phyloP scores from a whole-genome alignment of 2,888 invertebrate genomes.

The Chromoteleia sp. region DNA sequence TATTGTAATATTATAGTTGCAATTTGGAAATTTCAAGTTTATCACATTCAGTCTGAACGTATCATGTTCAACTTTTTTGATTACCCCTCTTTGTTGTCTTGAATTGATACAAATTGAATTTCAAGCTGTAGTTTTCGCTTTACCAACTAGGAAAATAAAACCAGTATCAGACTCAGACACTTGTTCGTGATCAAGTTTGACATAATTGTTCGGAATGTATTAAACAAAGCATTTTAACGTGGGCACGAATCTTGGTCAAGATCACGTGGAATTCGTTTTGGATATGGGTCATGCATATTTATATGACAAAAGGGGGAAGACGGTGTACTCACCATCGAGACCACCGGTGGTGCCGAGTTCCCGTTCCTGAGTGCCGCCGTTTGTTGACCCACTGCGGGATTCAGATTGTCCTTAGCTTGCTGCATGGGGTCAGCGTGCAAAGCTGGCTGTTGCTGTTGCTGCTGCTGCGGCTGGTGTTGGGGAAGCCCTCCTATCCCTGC shows the following conservation, averaged over 20 bases:
- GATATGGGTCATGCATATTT: constrained; percentile 39
- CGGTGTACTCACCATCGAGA: constrained; percentile 81
- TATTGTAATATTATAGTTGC: too few relatives aligned
- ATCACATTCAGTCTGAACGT: too few relatives aligned
- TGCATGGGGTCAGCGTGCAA: constrained; percentile 83
- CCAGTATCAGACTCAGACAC: too few relatives aligned
- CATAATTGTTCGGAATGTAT: too few relatives aligned
- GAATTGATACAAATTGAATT: too few relatives aligned
- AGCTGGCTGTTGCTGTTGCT: constrained; percentile 79
- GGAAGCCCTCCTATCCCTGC: constrained; percentile 81
- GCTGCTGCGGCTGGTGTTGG: constrained; percentile 79
- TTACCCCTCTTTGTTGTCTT: too few relatives aligned
- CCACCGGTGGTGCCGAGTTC: constrained; percentile 83
- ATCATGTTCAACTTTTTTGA: constrained; percentile 58
- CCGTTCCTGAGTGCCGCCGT: constrained; percentile 82
- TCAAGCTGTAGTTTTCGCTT: too few relatives aligned
- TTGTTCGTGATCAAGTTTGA: constrained; percentile 56
- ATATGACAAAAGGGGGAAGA: constrained; percentile 7
- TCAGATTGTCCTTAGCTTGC: constrained; percentile 83
- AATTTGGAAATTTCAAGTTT: too few relatives aligned
- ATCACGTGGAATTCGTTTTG: constrained; percentile 11
- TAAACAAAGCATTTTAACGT: too few relatives aligned
- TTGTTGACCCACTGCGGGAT: constrained; percentile 82
- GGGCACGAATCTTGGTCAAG: not conserved
- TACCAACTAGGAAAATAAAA: too few relatives aligned